Percentiles rank a stretch among this genome's conserved stretches.
Conservation (phyloP, 2,113 vertebrate genomes). For the Euleptes europaea region DNA sequence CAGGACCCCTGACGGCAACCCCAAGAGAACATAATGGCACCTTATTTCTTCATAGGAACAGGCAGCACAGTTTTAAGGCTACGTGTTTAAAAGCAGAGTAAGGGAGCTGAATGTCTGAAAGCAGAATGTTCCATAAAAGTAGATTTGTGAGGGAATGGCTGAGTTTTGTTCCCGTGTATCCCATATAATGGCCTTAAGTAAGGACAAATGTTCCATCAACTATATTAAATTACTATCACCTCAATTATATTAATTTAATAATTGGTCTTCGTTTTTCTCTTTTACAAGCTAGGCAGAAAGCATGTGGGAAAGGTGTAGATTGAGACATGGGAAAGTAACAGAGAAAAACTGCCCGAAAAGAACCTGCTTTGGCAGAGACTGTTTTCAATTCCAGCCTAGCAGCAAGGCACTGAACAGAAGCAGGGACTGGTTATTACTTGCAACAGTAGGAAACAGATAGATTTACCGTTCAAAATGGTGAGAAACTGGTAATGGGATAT, state of each 20-base stretch:
- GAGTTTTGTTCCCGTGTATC: neutral
- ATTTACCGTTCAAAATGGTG: neutral
- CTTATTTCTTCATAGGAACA: neutral
- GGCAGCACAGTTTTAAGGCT: neutral
- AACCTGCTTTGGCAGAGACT: neutral
- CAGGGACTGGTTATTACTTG: neutral
- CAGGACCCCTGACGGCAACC: neutral
- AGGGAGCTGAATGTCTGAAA: no score
- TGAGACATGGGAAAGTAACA: neutral
- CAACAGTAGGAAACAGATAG: conserved; percentile 13
- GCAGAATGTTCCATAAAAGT: no score
- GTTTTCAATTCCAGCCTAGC: conserved; percentile 13
- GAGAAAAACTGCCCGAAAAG: neutral
- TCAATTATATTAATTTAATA: neutral
- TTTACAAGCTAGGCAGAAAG: neutral
- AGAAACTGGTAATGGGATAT: neutral
- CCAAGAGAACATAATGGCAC: neutral
- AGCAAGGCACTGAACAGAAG: conserved; percentile 1
- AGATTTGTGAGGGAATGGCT: neutral
- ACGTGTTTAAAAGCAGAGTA: neutral
- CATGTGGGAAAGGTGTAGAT: neutral
- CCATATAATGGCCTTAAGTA: neutral
- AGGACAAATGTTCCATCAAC: neutral
- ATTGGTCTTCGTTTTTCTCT: neutral
- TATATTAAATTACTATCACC: neutral